Base-by-base conservation (phyloP, 2,113 vertebrate species). In the Chaenocephalus aceratus region DNA sequence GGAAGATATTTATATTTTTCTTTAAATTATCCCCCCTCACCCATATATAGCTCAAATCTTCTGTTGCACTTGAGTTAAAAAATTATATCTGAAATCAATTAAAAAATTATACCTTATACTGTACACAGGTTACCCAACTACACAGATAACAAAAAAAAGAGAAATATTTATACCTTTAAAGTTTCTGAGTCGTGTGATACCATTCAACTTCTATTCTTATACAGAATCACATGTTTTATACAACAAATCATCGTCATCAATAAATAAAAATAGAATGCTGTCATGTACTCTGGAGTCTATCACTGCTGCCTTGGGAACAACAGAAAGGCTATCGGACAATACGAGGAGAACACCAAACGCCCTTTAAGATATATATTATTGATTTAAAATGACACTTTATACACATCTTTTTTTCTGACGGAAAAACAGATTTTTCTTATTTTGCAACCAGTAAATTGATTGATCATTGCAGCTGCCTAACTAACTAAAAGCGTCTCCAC, bases 251-350 rank as follows among this genome's bases (percentile, higher is more conserved):
- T 92, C 48, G 79, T 95, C 83, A 82, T 94, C 90, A 94, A 95
- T 95, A 95, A 95, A 95, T 95, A 95, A 95, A 95, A 96, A 95
- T 95, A 96, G 92, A 94, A 93, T 91, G 93, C 86, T 92, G 91
- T 94, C 88, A 88, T 93, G 93, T 93, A 92, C 90, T 94, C 89
- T 94, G 91, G 90, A 92, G 86, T 92, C 91, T 95, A 95, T 93
- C 91, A 85, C 91, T 92, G 94, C 89, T 90, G 92, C 88, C 83
- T 88, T 53, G 83, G 75, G 86, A 92, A 95, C 93, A 95, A 93
- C 91, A 94, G 90, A 88, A 90, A 93, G 91, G 92, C 93, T 95
- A 93, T 92, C 83, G 74, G 92, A 95, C 93, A 92, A 93, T 91
- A 95, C 93, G 69, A 94, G 92, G 90, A 94, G 91, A 94, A 95